phyloP scores from a whole-genome alignment of 2,888 invertebrate species.

The Parelbella ahira region DNA sequence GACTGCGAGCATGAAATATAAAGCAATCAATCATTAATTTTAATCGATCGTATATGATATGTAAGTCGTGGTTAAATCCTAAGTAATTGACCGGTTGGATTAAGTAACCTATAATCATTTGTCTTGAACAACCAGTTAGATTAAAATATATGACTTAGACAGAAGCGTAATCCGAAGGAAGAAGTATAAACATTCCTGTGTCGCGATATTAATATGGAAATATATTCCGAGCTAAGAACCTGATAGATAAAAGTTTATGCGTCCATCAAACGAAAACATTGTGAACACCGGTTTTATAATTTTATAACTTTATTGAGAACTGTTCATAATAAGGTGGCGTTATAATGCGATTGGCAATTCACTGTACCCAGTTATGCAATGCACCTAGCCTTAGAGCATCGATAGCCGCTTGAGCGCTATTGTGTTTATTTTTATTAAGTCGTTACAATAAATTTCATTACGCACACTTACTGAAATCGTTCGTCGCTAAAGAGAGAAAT shows the following conservation, averaged over 20 bases:
- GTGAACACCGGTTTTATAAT: constrained; percentile 31
- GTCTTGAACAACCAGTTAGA: constrained; percentile 17
- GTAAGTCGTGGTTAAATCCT: constrained; percentile 2
- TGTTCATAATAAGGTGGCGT: constrained; percentile 27
- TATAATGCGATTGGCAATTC: constrained; percentile 30
- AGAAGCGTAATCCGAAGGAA: constrained; percentile 9
- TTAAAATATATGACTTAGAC: constrained; percentile 4
- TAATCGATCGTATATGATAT: too few relatives aligned
- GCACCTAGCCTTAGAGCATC: constrained; percentile 1
- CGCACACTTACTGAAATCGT: neutral
- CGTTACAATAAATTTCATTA: neutral
- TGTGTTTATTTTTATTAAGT: neutral
- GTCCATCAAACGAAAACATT: constrained; percentile 27
- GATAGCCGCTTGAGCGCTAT: constrained; percentile 5
- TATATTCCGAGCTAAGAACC: constrained; percentile 32
- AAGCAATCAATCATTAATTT: too few relatives aligned
- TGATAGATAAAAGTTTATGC: constrained; percentile 30
- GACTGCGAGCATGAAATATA: too few relatives aligned
- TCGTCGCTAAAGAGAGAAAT: too few relatives aligned
- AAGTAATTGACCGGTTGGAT: neutral
- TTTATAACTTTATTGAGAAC: constrained; percentile 30
- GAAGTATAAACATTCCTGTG: constrained; percentile 17
- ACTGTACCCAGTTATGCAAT: constrained; percentile 25
- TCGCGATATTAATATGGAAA: constrained; percentile 28
- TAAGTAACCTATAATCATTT: too few relatives aligned